phyloP scores from a whole-genome alignment of 2,113 vertebrate genomes.

The Struthidea cinerea region DNA sequence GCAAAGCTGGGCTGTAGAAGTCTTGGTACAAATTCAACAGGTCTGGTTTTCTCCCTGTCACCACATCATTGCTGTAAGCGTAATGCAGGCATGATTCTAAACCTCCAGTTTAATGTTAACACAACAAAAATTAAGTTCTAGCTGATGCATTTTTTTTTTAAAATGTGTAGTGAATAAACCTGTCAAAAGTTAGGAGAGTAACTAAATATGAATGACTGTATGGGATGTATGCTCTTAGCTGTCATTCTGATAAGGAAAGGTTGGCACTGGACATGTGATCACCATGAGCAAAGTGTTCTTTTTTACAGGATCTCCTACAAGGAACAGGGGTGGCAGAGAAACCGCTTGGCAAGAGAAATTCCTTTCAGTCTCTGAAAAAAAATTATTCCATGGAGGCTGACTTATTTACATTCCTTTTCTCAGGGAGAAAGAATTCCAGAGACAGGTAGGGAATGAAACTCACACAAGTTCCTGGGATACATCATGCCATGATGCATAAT shows the following conservation, averaged over 20 bases:
- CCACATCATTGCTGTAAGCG: not conserved
- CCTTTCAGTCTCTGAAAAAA: not conserved
- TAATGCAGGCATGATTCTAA: not conserved
- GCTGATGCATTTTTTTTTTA: not conserved
- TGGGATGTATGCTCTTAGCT: not conserved
- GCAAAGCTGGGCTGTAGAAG: not conserved
- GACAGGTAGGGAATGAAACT: not conserved
- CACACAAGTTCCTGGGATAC: not conserved
- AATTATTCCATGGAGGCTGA: not conserved
- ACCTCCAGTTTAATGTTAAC: not conserved
- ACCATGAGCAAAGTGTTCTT: not conserved
- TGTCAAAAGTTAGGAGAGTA: not conserved
- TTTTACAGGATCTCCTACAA: not conserved
- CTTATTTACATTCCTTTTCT: not conserved
- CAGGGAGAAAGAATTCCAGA: not conserved
- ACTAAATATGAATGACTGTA: not conserved
- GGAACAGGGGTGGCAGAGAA: not conserved
- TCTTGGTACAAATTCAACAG: not conserved
- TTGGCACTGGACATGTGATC: not conserved
- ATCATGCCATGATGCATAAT: not conserved
- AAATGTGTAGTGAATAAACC: not conserved
- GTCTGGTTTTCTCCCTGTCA: not conserved
- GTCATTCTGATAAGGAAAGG: not conserved
- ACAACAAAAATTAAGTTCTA: not conserved
- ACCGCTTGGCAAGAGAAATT: not conserved